Evolutionary conservation across 2,888 invertebrate species (phyloP).

Genomic region (Napeogenes sylphis): DNA sequence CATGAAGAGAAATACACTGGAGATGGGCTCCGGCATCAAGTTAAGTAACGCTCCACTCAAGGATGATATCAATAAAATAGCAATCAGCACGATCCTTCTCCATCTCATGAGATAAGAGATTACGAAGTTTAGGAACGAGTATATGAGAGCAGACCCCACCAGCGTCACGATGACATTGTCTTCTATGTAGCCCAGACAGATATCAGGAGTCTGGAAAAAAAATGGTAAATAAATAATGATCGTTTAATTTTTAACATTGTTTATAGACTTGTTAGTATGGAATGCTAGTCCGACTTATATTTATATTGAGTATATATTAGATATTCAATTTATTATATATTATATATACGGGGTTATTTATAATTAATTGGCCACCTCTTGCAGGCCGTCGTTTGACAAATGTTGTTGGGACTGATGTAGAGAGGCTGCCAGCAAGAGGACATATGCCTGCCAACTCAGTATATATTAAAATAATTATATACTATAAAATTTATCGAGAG

Average conservation of each 20-base stretch:
- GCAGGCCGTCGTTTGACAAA: too few species aligned
- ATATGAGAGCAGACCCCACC: conserved; percentile 80
- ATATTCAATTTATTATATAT: too few species aligned
- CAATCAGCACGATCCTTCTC: conserved; percentile 73
- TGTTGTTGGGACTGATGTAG: too few species aligned
- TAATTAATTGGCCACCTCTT: too few species aligned
- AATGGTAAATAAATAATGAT: too few species aligned
- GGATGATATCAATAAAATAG: conserved; percentile 71
- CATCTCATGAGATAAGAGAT: conserved; percentile 73
- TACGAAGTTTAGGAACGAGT: conserved; percentile 78
- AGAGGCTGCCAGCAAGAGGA: too few species aligned
- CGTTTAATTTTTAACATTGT: not conserved
- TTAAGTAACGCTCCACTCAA: conserved; percentile 68
- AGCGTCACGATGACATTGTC: conserved; percentile 80
- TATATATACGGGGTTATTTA: too few species aligned
- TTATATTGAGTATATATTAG: too few species aligned
- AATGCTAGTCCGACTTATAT: too few species aligned
- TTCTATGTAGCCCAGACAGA: conserved; percentile 76
- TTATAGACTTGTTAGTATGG: not conserved
- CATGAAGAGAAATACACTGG: conserved; percentile 63
- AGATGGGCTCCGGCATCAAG: conserved; percentile 61
- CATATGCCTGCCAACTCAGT: too few species aligned
- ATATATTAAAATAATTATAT: too few species aligned
- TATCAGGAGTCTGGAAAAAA: conserved; percentile 51
- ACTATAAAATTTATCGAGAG: too few species aligned